These are phyloP conservation scores for Drosophila crucigera DNA, from an alignment of 2,888 invertebrate genomes.

Conservation along the genomic window DNA sequence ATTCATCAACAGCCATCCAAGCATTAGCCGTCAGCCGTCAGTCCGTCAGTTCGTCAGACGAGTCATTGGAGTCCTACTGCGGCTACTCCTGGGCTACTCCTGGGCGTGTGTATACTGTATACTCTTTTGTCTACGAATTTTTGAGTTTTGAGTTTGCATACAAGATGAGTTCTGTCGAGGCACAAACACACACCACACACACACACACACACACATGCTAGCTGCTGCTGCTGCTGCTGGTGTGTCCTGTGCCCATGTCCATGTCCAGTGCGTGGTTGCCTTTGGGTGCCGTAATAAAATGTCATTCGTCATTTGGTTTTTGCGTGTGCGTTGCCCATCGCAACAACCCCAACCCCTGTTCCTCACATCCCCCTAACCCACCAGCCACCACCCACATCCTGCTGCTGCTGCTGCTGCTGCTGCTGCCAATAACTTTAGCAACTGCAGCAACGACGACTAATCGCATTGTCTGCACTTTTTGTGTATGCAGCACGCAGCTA, in stretches of 20 bases:
- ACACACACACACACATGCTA: constrained; percentile 13
- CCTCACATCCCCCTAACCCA: not conserved
- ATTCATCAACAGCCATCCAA: constrained; percentile 75
- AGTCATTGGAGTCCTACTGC: constrained; percentile 21
- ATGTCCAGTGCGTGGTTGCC: constrained; percentile 61
- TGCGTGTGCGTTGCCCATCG: constrained; percentile 68
- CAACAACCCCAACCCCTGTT: constrained; percentile 22
- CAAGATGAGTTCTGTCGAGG: constrained; percentile 78
- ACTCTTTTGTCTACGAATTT: constrained; percentile 80
- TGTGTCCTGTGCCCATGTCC: constrained; percentile 13
- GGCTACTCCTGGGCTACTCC: constrained; percentile 27
- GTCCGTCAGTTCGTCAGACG: constrained; percentile 39
- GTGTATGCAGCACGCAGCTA: constrained; percentile 79
- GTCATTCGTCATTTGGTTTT: constrained; percentile 82
- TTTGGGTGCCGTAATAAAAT: constrained; percentile 82
- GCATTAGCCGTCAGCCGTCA: constrained; percentile 64
- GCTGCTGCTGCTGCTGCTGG: constrained; percentile 3
- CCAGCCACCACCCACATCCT: not conserved
- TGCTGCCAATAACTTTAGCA: constrained; percentile 71
- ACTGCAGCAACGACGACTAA: constrained; percentile 74
- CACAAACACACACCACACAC: constrained; percentile 30
- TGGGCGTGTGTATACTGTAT: constrained; percentile 49
- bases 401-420: not conserved
- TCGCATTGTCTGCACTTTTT: constrained; percentile 82
- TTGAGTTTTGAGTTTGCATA: constrained; percentile 82